Base-by-base conservation (phyloP, 2,113 vertebrate species). In the Paralichthys olivaceus region DNA sequence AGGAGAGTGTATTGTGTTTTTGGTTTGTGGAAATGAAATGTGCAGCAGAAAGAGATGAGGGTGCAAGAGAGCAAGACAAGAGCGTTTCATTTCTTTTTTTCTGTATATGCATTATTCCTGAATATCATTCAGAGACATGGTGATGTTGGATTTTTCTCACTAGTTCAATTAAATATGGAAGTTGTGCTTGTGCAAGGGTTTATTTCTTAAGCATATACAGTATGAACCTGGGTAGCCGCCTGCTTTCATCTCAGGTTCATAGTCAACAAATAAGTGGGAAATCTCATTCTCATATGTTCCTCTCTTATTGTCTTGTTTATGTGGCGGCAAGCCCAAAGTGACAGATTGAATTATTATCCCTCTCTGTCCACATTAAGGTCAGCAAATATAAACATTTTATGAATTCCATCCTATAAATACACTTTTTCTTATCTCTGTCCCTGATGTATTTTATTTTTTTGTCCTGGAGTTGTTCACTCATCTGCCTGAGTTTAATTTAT, bases 401-500 rank as follows among this genome's bases (percentile, higher is more conserved):
- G 84, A 83, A 84, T 87, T 88, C 78, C 29, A 40, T 83, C 23
- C 78, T 45, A 83, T 80, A 79, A 83, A 84, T 54, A 9, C 60
- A 25, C 34, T 59, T 69, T 75, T 77, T 73, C 68, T 91, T 89
- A 88, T 90, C 84, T 76, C 17, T 13, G 34, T 29, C 59, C 51
- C 66, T 60, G 69, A 34, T 75, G 69, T 47, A n/a, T 37, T 66
- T 69, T 58, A 61, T 47, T 3, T 57, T 45, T 63, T 72, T 58
- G 57, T 34, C 4, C 29, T 55, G 25, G 57, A 9, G n/a, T 60
- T 45, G 53, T 72, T 77, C 20, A 19, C 85, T 90, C 84, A 77
- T 86, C 79, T 51, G 72, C 76, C 53, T 69, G 14, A 17, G 60
- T 90, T 89, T 81, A 83, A 87, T 88, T 82, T 78, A 71, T 84